phyloP scores from a whole-genome alignment of 35 echinoderm and acorn worm species.

The Ophiothrix spiculata region DNA sequence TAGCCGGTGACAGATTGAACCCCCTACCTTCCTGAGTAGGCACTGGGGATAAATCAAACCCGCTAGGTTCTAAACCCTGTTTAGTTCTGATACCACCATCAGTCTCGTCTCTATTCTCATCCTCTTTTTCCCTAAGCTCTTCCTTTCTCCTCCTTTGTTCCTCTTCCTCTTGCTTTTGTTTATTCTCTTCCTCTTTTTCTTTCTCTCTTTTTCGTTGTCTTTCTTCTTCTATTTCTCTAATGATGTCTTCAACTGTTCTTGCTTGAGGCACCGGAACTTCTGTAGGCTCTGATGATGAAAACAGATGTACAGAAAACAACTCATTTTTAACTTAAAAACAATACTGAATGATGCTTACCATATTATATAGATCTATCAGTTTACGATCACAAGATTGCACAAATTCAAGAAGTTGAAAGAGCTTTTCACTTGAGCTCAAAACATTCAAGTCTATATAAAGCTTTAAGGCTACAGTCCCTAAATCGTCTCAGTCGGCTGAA shows the following conservation, averaged over 20 bases:
- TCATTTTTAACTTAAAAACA: no score
- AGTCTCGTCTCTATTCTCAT: background rate
- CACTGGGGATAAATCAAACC: no score
- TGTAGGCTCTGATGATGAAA: background rate
- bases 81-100: background rate
- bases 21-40: slow-evolving; percentile 12
- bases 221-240: background rate
- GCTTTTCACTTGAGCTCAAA: no score
- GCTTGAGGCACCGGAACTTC: background rate
- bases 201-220: background rate
- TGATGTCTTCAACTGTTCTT: background rate
- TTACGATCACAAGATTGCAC: no score
- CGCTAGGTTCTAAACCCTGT: background rate
- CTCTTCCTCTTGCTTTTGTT: background rate
- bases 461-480: no score
- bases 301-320: no score
- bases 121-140: background rate
- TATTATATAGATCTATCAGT: no score
- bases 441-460: no score
- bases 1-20: slow-evolving; percentile 15
- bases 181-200: background rate
- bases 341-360: no score
- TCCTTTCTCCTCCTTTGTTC: background rate
- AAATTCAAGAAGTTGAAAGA: no score
- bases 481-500: no score